Conservation (phyloP, 2,113 vertebrate species). For the Turdus rufiventris region DNA sequence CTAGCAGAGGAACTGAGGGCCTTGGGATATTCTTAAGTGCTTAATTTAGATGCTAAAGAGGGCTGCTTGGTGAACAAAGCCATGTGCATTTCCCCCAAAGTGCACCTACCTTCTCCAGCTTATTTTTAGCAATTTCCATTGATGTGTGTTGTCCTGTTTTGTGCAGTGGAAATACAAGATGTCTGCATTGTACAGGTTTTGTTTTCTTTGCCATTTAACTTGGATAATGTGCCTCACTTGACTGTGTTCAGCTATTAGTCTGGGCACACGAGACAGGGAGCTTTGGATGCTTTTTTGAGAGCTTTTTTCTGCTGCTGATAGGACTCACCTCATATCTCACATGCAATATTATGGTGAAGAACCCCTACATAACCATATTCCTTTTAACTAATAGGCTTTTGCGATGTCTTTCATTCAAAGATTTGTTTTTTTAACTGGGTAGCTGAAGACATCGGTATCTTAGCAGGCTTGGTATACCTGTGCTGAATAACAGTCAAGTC, state of each 20-base stretch:
- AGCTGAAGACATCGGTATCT: not conserved
- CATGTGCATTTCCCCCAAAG: not conserved
- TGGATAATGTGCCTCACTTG: not conserved
- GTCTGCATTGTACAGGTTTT: not conserved
- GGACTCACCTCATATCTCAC: not conserved
- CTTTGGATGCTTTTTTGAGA: not conserved
- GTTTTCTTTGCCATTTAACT: not conserved
- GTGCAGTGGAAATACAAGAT: not conserved
- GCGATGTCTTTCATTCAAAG: not conserved
- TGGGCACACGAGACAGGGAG: rapidly evolving
- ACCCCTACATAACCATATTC: not conserved
- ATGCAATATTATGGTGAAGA: not conserved
- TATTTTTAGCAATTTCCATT: not conserved
- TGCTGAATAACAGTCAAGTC: not conserved
- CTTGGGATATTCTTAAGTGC: not conserved
- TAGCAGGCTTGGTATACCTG: not conserved
- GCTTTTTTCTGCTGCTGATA: not conserved
- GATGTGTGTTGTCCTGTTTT: not conserved
- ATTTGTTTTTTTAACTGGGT: not conserved
- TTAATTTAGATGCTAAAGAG: not conserved
- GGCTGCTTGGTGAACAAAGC: not conserved
- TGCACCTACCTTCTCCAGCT: not conserved
- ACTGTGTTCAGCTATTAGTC: not conserved
- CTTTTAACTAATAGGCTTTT: not conserved
- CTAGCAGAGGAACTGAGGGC: not conserved